Conservation (phyloP, 2,113 vertebrate genomes). For the Alaudala cheleensis region DNA sequence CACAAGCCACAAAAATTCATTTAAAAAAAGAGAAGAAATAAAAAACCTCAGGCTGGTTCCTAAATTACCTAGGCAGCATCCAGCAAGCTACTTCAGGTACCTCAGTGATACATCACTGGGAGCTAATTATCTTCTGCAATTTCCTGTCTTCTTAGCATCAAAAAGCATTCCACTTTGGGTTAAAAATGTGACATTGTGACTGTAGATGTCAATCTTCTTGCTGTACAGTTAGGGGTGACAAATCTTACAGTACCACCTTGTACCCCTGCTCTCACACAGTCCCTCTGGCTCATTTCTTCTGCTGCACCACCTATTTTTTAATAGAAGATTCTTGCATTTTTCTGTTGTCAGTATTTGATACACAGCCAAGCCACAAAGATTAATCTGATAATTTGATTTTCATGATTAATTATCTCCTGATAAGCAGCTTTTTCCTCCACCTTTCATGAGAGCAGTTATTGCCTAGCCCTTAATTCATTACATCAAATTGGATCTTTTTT, state of each 20-base stretch:
- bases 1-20: not conserved
- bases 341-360: not conserved
- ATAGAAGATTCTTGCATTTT: not conserved
- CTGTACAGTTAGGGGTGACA: not conserved
- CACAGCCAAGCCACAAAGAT: not conserved
- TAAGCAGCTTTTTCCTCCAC: not conserved
- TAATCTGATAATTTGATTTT: not conserved
- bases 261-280: not conserved
- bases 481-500: not conserved
- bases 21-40: not conserved
- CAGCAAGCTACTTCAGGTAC: not conserved
- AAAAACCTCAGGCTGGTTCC: not conserved
- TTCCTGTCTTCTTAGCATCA: not conserved
- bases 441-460: not conserved
- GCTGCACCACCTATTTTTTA: not conserved
- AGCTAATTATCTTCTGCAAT: not conserved
- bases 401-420: constrained; percentile 3
- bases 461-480: not conserved
- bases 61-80: not conserved
- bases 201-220: not conserved
- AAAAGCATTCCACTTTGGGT: not conserved
- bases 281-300: not conserved
- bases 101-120: not conserved
- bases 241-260: not conserved
- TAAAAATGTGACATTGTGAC: not conserved